These are phyloP conservation scores for Eubasilissa regina DNA, from an alignment of 1,140 invertebrate species.

Conservation along the genomic window DNA sequence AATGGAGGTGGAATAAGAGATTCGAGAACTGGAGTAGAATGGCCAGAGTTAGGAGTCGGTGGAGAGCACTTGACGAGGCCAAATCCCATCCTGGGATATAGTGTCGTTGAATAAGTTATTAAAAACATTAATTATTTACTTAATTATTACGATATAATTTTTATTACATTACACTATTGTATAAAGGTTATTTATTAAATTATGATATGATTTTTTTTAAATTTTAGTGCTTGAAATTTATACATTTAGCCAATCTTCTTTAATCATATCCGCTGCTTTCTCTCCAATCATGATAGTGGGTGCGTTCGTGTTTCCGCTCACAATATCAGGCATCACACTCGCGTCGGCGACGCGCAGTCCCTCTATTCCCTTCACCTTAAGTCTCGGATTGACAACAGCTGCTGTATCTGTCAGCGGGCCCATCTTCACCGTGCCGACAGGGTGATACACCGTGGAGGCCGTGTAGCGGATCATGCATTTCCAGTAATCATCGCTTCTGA, in stretches of 20 bases:
- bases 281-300: slow-evolving; percentile 82
- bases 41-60: neutral
- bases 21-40: neutral
- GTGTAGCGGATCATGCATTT: slow-evolving; percentile 76
- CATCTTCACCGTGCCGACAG: slow-evolving; percentile 86
- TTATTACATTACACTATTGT: no score
- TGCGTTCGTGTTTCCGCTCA: slow-evolving; percentile 81
- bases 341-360: slow-evolving; percentile 85
- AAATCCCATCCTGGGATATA: neutral
- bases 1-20: no score
- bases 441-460: slow-evolving; percentile 79
- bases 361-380: slow-evolving; percentile 78
- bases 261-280: slow-evolving; percentile 79
- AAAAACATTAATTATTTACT: no score
- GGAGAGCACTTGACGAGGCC: no score
- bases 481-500: slow-evolving; percentile 76
- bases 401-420: slow-evolving; percentile 75
- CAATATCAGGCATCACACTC: slow-evolving; percentile 84
- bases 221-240: no score
- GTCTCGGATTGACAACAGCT: slow-evolving; percentile 78
- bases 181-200: no score
- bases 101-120: neutral
- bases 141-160: no score
- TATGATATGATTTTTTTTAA: no score
- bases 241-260: slow-evolving; percentile 67